Evolutionary conservation across 2,797 vertebrate genomes (phyloP).

Genomic region (Atherinosoma microstoma): DNA sequence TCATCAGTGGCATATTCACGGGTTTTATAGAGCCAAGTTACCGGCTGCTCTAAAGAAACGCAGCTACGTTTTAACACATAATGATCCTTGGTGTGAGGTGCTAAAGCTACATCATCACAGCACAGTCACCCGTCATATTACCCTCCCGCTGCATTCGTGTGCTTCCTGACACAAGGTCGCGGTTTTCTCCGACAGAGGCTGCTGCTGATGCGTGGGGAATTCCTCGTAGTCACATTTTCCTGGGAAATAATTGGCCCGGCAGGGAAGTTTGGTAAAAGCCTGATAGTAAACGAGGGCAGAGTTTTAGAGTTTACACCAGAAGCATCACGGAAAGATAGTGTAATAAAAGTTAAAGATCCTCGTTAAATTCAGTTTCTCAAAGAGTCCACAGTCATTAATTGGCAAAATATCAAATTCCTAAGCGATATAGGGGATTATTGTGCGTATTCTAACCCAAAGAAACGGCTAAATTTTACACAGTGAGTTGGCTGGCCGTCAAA

Average conservation of each 20-base stretch:
- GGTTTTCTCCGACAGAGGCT: slow-evolving; percentile 74
- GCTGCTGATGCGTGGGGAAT: slow-evolving; percentile 81
- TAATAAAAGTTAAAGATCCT: slow-evolving; percentile 9
- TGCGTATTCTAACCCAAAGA: neutral
- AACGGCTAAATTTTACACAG: neutral
- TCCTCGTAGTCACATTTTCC: slow-evolving; percentile 87
- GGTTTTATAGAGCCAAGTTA: slow-evolving; percentile 5
- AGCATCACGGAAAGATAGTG: neutral
- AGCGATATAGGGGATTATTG: neutral
- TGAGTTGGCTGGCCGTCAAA: neutral
- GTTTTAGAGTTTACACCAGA: slow-evolving; percentile 1
- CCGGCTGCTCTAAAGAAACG: slow-evolving; percentile 28
- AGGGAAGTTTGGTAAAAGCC: slow-evolving; percentile 48
- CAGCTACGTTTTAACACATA: slow-evolving; percentile 28
- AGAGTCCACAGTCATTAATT: neutral
- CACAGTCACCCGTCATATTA: slow-evolving; percentile 41
- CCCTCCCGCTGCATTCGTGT: slow-evolving; percentile 49
- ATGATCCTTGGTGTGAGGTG: slow-evolving; percentile 37
- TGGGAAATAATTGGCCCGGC: slow-evolving; percentile 77
- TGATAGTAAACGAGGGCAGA: slow-evolving; percentile 7
- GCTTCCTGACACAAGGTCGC: slow-evolving; percentile 74
- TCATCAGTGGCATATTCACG: slow-evolving; percentile 34
- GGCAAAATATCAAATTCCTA: neutral
- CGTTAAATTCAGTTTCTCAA: neutral
- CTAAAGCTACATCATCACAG: slow-evolving; percentile 51